Evolutionary conservation across 2,113 vertebrate genomes (phyloP).

Genomic region (Furnarius figulus): DNA sequence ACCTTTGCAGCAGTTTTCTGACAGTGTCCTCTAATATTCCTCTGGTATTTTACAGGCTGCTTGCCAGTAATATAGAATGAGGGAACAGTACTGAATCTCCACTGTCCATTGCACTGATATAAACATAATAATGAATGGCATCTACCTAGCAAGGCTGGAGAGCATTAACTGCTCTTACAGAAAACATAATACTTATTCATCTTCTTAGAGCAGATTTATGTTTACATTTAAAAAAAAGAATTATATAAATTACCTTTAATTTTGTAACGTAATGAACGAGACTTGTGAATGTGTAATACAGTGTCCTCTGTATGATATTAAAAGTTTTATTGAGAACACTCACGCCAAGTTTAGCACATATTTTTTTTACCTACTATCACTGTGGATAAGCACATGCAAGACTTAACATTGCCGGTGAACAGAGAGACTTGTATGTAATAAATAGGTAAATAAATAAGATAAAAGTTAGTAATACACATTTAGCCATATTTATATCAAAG

Average conservation of each 20-base stretch:
- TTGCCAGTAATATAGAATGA: background rate
- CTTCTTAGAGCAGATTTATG: background rate
- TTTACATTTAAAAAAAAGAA: background rate
- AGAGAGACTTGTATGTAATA: background rate
- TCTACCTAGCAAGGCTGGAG: background rate
- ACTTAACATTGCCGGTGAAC: background rate
- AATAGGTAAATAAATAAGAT: background rate
- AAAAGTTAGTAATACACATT: background rate
- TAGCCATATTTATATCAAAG: background rate
- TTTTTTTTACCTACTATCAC: background rate
- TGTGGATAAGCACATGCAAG: background rate
- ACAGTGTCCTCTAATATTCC: background rate
- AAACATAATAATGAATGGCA: background rate
- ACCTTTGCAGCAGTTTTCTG: background rate
- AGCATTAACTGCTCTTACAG: background rate
- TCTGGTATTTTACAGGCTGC: background rate
- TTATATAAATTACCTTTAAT: background rate
- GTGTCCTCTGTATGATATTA: background rate
- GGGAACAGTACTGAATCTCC: background rate
- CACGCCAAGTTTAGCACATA: background rate
- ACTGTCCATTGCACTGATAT: background rate
- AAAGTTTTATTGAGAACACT: background rate
- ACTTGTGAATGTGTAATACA: background rate
- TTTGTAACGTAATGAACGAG: constrained; percentile 9
- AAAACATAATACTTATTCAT: background rate